Conservation (phyloP, 2,888 invertebrate species). For the Temnothorax rugatulus region DNA sequence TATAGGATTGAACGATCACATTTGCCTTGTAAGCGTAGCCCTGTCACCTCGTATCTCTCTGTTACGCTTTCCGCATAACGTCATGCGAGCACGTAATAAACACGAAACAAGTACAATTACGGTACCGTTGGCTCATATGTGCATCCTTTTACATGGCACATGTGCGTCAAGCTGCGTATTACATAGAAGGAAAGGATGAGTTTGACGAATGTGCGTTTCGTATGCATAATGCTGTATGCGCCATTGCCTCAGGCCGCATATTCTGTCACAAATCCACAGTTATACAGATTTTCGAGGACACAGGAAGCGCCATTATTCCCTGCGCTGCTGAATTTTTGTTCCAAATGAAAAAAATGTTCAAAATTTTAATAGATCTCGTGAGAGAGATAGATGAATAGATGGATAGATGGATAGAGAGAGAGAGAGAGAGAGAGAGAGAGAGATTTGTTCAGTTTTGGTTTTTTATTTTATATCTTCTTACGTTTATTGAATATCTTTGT, state of each 20-base stretch:
- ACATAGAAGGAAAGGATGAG: neutral
- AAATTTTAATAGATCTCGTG: neutral
- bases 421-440: neutral
- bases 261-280: neutral
- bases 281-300: neutral
- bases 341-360: neutral
- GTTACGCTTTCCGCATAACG: constrained; percentile 15
- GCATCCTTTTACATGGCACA: constrained; percentile 12
- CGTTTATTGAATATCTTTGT: neutral
- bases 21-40: constrained; percentile 5
- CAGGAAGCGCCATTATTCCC: neutral
- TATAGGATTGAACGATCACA: constrained; percentile 17
- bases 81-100: constrained; percentile 19
- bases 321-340: neutral
- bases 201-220: constrained; percentile 11
- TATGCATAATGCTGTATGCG: no score
- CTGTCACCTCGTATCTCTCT: constrained; percentile 12
- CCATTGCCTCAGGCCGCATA: neutral
- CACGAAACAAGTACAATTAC: constrained; percentile 26
- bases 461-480: neutral
- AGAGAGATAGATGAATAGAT: neutral
- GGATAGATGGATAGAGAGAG: no score
- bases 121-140: constrained; percentile 2
- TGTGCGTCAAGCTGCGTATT: constrained; percentile 13
- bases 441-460: neutral